Percentiles rank a stretch among this genome's conserved stretches.
Conservation (phyloP, 2,888 invertebrate species). For the Steromphala cineraria region DNA sequence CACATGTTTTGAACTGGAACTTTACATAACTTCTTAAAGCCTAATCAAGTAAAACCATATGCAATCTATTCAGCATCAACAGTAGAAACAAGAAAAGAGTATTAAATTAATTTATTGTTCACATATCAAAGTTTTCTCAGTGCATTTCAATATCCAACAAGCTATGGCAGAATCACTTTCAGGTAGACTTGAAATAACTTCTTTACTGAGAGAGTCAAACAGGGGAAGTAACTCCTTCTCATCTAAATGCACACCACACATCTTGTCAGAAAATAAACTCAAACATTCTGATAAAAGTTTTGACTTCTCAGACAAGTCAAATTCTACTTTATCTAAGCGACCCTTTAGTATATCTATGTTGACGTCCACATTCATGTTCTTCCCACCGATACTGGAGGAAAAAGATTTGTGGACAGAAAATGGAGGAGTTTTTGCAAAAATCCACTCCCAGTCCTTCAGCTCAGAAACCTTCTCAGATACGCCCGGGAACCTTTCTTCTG, state of each 20-base stretch:
- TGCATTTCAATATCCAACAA: too few species aligned
- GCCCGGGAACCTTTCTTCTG: slow-evolving; percentile 51
- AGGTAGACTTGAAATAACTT: too few species aligned
- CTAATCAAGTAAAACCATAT: too few species aligned
- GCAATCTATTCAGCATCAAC: too few species aligned
- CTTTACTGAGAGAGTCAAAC: not conserved
- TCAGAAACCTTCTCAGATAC: slow-evolving; percentile 38
- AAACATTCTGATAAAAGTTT: too few species aligned
- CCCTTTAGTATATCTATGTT: slow-evolving; percentile 45
- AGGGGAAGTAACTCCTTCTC: not conserved
- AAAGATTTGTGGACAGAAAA: slow-evolving; percentile 42
- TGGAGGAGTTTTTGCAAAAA: slow-evolving; percentile 62
- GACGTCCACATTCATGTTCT: slow-evolving; percentile 28
- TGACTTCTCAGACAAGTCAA: too few species aligned
- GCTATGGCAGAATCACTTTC: too few species aligned
- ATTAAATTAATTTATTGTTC: too few species aligned
- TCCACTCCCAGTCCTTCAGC: slow-evolving; percentile 59
- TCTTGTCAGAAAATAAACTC: not conserved
- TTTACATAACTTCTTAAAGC: too few species aligned
- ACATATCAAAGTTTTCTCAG: too few species aligned
- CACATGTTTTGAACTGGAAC: too few species aligned
- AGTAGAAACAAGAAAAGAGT: too few species aligned
- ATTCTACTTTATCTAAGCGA: slow-evolving; percentile 24
- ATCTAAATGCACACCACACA: not conserved
- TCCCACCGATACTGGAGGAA: not conserved